Conservation (phyloP, 2,113 vertebrate genomes). For the Pelodiscus sinensis region DNA sequence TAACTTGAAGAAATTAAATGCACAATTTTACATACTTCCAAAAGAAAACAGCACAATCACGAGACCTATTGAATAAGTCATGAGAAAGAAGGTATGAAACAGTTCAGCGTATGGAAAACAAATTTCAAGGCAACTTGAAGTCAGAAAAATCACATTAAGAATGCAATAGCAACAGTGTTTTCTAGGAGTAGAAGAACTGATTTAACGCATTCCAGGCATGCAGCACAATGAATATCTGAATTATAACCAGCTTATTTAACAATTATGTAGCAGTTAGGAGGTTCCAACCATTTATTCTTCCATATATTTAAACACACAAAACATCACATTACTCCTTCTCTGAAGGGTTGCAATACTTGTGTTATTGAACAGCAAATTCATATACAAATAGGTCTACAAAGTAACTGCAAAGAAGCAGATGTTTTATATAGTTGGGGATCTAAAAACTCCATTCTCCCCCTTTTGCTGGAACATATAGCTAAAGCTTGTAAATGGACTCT, state of each 20-base stretch:
- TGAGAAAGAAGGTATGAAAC: slow-evolving; percentile 41
- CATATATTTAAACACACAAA: not conserved
- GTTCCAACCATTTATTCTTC: not conserved
- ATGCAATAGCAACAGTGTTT: slow-evolving; percentile 13
- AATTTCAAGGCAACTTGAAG: not conserved
- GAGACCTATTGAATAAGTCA: slow-evolving; percentile 50
- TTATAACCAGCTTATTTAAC: slow-evolving; percentile 20
- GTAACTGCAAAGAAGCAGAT: no score
- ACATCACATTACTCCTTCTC: not conserved
- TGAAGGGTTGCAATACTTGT: not conserved
- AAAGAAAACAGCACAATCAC: slow-evolving; percentile 59
- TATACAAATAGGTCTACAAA: not conserved
- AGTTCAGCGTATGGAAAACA: slow-evolving; percentile 10
- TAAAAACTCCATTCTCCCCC: slow-evolving; percentile 13
- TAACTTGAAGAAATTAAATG: slow-evolving; percentile 57
- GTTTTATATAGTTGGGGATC: not conserved
- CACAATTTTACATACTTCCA: slow-evolving; percentile 28
- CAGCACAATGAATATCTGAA: slow-evolving; percentile 36
- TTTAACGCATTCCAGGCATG: slow-evolving; percentile 17
- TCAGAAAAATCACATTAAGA: not conserved
- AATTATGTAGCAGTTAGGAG: not conserved
- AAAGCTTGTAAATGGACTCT: not conserved
- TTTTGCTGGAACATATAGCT: slow-evolving; percentile 6
- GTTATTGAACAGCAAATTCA: not conserved
- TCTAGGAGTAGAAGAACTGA: not conserved